phyloP scores from a whole-genome alignment of 2,113 vertebrate species.

The Pimephales promelas region DNA sequence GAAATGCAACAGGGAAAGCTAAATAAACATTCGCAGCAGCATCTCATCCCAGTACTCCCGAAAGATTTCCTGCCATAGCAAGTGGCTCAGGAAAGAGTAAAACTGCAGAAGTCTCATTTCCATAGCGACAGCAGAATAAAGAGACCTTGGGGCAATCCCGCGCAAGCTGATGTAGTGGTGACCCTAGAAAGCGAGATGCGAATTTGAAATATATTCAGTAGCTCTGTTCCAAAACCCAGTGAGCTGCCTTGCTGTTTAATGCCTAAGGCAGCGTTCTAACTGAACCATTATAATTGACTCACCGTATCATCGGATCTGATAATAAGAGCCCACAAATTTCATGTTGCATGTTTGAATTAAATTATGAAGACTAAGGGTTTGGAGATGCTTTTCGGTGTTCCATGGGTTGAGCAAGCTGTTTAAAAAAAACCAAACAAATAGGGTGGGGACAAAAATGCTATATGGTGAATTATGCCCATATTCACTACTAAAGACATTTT shows the following conservation, averaged over 20 bases:
- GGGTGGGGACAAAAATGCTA: too few species aligned
- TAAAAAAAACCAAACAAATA: too few species aligned
- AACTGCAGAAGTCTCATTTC: slow-evolving; percentile 49
- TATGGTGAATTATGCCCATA: too few species aligned
- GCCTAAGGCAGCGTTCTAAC: neutral
- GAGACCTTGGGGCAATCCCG: slow-evolving; percentile 6
- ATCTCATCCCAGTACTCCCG: slow-evolving; percentile 6
- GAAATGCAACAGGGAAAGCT: neutral
- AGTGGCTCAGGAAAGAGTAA: slow-evolving; percentile 27
- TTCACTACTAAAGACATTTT: too few species aligned
- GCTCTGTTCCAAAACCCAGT: slow-evolving; percentile 15
- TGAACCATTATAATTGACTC: slow-evolving; percentile 4
- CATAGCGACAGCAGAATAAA: slow-evolving; percentile 48
- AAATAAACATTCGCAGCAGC: slow-evolving; percentile 15
- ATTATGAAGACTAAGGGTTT: too few species aligned
- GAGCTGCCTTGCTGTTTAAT: neutral
- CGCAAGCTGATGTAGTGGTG: slow-evolving; percentile 31
- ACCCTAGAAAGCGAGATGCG: slow-evolving; percentile 22
- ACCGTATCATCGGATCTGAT: neutral
- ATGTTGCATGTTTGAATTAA: too few species aligned
- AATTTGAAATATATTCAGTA: slow-evolving; percentile 5
- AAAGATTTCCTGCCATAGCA: slow-evolving; percentile 14
- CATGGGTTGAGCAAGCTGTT: too few species aligned
- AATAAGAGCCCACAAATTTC: neutral
- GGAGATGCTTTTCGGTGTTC: too few species aligned